Base-by-base conservation (phyloP, 2,888 invertebrate genomes). In the Pelosia muscerda region DNA sequence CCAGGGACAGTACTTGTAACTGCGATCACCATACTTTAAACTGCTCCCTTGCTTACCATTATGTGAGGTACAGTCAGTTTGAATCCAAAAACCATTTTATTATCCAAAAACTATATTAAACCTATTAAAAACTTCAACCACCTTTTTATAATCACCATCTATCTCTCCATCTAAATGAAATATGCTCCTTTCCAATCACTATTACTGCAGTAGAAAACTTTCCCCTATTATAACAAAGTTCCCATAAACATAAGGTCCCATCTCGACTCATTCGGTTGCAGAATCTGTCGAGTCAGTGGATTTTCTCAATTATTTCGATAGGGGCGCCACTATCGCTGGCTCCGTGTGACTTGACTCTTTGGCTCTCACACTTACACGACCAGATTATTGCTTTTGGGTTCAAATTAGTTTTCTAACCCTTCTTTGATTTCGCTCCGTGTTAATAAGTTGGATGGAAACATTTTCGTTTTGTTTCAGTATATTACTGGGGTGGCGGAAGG, bases 301-400 rank as follows among this genome's bases (percentile, higher is more conserved):
- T 65, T 65, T 38, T 74, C 71, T 79, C 74, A 76, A 79, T 79
- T 81, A 81, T 78, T 72, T 69, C 75, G 58, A 73, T 63, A 56
- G 81, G 62, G 73, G 66, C 56, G 69, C 65, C 68, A 62, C 62
- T 62, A 49, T 75, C 75, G 64, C 71, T 68, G 60, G 58, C 63
- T 67, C 55, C 61, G 65, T 65, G 57, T 61, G 49, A 42, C 13
- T 31, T 55, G 59, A 42, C 62, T 55, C 25, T 25, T 31, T 55
- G 59, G 55, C 62, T 55, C 25, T 25, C 49, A 15, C 54, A 54
- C 26, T 34, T 63, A 63, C 65, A 69, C 31, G 65, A 69, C 49
- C 65, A 66, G 69, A 63, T 65, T 69, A 69, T 69, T 64, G 68
- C 61, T 69, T 65, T 65, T 19, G 65, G 53, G 62, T 58, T 59